These are phyloP conservation scores for Desmodus rotundus DNA, from an alignment of 2,113 vertebrate species.

Conservation along the genomic window DNA sequence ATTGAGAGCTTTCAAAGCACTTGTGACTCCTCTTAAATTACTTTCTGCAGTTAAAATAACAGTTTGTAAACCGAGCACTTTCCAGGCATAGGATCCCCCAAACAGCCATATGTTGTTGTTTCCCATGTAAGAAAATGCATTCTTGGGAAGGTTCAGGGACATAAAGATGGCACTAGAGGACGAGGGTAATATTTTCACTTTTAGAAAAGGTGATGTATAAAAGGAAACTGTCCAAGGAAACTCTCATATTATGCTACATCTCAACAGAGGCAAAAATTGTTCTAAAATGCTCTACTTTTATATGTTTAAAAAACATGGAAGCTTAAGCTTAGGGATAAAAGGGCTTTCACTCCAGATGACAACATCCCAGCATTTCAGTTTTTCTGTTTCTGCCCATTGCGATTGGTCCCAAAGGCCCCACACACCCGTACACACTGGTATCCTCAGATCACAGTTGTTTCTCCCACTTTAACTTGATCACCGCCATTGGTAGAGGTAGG, in stretches of 20 bases:
- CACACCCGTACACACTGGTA: fast-evolving
- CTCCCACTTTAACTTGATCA: not conserved
- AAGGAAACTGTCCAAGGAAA: not conserved
- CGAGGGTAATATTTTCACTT: not conserved
- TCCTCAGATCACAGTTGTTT: not conserved
- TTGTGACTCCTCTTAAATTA: slow-evolving; percentile 23
- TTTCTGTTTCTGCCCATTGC: not conserved
- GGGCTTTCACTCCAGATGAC: not conserved
- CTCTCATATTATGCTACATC: not conserved
- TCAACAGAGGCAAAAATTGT: not conserved
- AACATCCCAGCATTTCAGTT: not conserved
- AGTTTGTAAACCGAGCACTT: slow-evolving; percentile 22
- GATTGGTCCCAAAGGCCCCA: not conserved
- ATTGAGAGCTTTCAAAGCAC: not conserved
- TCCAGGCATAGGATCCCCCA: not conserved
- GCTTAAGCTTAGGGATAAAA: not conserved
- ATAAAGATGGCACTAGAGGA: not conserved
- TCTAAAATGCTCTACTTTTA: not conserved
- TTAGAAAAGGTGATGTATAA: not conserved
- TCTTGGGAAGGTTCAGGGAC: not conserved
- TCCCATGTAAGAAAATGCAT: not conserved
- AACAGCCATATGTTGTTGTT: not conserved
- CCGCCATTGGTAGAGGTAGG: not conserved
- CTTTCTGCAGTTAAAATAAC: slow-evolving; percentile 41
- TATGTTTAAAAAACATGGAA: not conserved